Base-by-base conservation (phyloP, 2,888 invertebrate genomes). In the Cistogaster globosa region DNA sequence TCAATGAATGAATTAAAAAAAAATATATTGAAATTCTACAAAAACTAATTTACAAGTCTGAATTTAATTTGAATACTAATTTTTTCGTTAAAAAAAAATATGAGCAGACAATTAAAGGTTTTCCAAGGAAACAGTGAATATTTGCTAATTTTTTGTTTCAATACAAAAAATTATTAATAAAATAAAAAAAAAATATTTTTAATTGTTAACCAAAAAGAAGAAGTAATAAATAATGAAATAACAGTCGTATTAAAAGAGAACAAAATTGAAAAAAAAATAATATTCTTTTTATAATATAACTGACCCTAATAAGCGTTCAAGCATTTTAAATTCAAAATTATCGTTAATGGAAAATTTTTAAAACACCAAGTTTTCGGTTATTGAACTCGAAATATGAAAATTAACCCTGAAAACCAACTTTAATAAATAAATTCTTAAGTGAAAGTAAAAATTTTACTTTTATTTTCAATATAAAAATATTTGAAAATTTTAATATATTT, bases 261-360 rank as follows among this genome's bases (percentile, higher is more conserved):
- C 5, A 51, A 38, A 48, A 38, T 6, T 55, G 69, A 53, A 38
- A 65, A 22, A 42, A 36, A 62, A 32, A 58, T 36, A 16, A 68
- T 67, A 5, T 3, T 18, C 36, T 48, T 26, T n/a, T 55, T 53
- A 1, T n/a, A 26, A 48, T 26, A 32, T 67, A 57, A 81, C 32
- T 81, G 84, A 78, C 84, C 84, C 81, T 75, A 82, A 85, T 78
- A 74, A 42, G 69, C 84, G 74, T 51, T 42, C 63, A 85, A 85
- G 84, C 84, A 81, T 81, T 85, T 85, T 72, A 62, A 65, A 69
- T 69, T 75, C 63, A 77, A 60, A 63, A 69, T 45, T 42, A 32
- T n/a, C 51, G 51, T 38, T 12, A 72, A 74, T 53, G 72, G 65
- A 72, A 80, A 80, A 57, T 14, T 72, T 72, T 38, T 53, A 38